Evolutionary conservation across 2,797 vertebrate genomes (phyloP), one percentile per base, ranked within the genome.

Genomic region (Coregonus sp.): DNA sequence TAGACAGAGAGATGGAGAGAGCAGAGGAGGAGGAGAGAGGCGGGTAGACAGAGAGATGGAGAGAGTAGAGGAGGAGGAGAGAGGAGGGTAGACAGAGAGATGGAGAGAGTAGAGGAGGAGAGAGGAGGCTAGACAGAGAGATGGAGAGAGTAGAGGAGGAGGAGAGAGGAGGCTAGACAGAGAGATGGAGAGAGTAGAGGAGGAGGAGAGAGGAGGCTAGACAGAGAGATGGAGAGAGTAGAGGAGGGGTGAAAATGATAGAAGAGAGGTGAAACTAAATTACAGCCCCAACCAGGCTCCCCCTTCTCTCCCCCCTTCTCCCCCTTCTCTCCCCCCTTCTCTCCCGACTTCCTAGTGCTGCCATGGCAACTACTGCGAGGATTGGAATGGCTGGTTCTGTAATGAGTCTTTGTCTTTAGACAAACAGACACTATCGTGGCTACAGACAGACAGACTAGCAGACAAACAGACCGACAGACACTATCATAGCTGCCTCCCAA

Each of bases 361-460:
- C 91, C 90, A 93, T 93, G 88, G 91, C 91, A 93, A 92, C 93
- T 87, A 90, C 90, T 88, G 78, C 63, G 76, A 70, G 73, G 86
- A 84, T 85, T 86, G 84, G 40, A 75, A n/a, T 85, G 88, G 79
- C 82, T 86, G 82, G 84, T 78, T 29, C 47, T 50, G 37, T 88
- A 82, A 87, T 90, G 82, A 88, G 83, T 78, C 86, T 89, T 82
- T 79, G 80, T 2, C 31, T 5, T 1, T 4, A 40, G 6, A 40
- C 37, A 40, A 0, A 40, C 37, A 40, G 40, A 47, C 40, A 40
- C 37, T 40, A 7, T 7, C 37, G 1, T 40, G 37, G 37, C 37
- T 40, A 7, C 37, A 7, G 7, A 40, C 40, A 47, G 40, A 47
- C 40, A 47, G 40, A 47, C 37, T 0, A 9, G 1, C 37, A 40